Base-by-base conservation (phyloP, 2,888 invertebrate genomes). In the Oasisia sp. region DNA sequence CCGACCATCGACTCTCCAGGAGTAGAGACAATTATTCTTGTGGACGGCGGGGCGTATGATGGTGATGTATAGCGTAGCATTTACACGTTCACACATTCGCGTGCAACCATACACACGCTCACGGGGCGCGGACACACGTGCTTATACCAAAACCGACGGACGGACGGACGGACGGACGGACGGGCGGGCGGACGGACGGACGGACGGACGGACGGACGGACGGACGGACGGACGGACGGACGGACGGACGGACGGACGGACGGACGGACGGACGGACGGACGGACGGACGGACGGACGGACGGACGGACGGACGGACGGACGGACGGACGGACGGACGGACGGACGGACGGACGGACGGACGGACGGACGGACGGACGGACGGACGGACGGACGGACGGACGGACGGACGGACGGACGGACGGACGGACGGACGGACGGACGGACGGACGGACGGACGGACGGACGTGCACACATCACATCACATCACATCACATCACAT, bases 321-420 rank as follows among this genome's bases (percentile, higher is more conserved):
- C 89, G 92, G 92, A 92, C 91, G 92, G 92, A 92, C 91, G 92
- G 92, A 91, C 89, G 92, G 92, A 92, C 91, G 92, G 92, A 92
- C 91, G 91, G 92, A 91, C 89, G 91, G 92, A 92, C 91, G 91
- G 92, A 91, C 32, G 91, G 91, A 32, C 32, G 91, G 91, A 91
- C 38, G 91, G 91, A 91, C 32, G 91, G 91, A 32, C 32, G 32
- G 91, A 91, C 38, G 91, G 91, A 91, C 32, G 91, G 91, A 32
- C 32, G 91, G 91, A 91, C 38, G 91, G 91, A 91, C 32, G 91
- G 91, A 32, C 38, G 38, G 38, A 38, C 38, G 38, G 38, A 38
- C 38, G 38, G 38, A 38, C 38, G 38, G 38, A 38, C 38, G 4
- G 38, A 38, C 38, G 38, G 38, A 38, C 38, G 38, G 38, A 38